These are phyloP conservation scores for Oxytorus armatus DNA, from an alignment of 2,888 invertebrate species.

Conservation along the genomic window DNA sequence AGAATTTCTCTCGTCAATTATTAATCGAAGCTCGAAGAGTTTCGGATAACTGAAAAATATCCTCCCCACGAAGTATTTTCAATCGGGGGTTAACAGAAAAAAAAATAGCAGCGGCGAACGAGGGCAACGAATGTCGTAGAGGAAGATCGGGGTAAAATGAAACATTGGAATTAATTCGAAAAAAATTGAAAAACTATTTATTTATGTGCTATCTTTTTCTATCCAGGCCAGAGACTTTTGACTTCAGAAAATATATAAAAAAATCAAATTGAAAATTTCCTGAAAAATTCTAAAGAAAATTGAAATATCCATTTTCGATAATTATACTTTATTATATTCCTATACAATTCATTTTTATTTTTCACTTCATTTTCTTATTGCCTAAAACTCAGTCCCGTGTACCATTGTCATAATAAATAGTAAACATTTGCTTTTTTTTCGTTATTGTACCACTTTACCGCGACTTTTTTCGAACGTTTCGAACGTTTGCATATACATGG, in stretches of 20 bases:
- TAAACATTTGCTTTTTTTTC: neutral
- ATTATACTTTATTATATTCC: too few species aligned
- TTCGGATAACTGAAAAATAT: slow-evolving; percentile 59
- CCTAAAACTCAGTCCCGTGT: too few species aligned
- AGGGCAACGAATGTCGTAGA: neutral
- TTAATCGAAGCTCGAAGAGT: slow-evolving; percentile 51
- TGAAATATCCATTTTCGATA: too few species aligned
- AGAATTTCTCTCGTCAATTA: slow-evolving; percentile 51
- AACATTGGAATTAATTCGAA: neutral
- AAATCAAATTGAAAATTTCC: too few species aligned
- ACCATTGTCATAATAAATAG: too few species aligned
- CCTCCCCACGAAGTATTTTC: slow-evolving; percentile 58
- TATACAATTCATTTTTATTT: too few species aligned
- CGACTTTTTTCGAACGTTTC: neutral
- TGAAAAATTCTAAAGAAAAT: too few species aligned
- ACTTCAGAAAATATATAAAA: too few species aligned
- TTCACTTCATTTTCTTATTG: too few species aligned
- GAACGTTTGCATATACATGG: neutral
- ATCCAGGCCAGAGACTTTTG: too few species aligned
- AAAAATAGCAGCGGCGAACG: neutral
- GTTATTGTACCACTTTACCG: neutral
- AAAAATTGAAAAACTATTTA: too few species aligned
- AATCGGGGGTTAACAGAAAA: slow-evolving; percentile 28
- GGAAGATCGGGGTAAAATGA: neutral
- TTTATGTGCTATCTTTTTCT: too few species aligned